Conservation (phyloP, 1,140 invertebrate species). For the Bombyx mandarina region DNA sequence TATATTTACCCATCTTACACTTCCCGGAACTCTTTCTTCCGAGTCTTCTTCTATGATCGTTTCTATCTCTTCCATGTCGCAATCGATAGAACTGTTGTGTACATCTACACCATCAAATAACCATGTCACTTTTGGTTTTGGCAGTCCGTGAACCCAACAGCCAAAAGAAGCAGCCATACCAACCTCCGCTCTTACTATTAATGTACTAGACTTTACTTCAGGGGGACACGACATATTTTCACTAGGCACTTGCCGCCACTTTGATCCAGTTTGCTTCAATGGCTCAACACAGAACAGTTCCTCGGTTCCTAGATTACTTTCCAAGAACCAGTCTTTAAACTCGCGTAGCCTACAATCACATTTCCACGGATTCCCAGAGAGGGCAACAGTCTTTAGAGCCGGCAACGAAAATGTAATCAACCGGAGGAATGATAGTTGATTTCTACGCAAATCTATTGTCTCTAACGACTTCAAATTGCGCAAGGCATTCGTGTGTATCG, state of each 20-base stretch:
- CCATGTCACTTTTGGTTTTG: constrained; percentile 87
- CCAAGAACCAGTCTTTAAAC: constrained; percentile 85
- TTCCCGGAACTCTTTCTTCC: constrained; percentile 51
- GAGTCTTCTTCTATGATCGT: constrained; percentile 48
- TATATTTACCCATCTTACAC: constrained; percentile 65
- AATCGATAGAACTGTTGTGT: constrained; percentile 55
- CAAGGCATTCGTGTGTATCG: constrained; percentile 78
- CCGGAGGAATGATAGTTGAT: constrained; percentile 63
- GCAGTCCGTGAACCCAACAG: constrained; percentile 86
- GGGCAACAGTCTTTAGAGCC: constrained; percentile 79
- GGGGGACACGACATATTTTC: constrained; percentile 59
- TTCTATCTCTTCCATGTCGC: constrained; percentile 60
- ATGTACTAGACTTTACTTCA: constrained; percentile 56
- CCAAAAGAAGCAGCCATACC: constrained; percentile 76
- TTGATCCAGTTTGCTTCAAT: constrained; percentile 48
- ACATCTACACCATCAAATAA: constrained; percentile 78
- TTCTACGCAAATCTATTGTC: constrained; percentile 62
- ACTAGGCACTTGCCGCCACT: constrained; percentile 54
- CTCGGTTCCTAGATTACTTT: constrained; percentile 69
- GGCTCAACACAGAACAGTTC: constrained; percentile 59
- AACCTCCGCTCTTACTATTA: constrained; percentile 59
- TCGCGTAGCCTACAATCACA: constrained; percentile 89
- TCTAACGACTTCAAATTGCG: constrained; percentile 61
- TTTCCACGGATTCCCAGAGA: constrained; percentile 90
- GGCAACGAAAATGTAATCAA: constrained; percentile 60